Conservation (phyloP, 1,140 invertebrate species). For the Magallana angulata region DNA sequence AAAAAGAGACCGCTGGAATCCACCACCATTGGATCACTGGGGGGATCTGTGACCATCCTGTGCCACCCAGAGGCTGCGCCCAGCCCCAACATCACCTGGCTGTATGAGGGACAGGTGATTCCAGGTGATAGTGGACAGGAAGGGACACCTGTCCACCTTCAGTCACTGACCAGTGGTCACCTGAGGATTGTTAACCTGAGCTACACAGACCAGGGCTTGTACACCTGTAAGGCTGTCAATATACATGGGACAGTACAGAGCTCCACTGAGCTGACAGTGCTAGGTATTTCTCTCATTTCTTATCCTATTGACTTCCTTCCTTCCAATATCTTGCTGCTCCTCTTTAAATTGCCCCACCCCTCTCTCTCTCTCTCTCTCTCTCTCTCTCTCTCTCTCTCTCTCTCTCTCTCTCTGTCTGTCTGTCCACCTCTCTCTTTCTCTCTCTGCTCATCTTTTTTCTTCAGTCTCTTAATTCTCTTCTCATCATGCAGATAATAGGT, state of each 20-base stretch:
- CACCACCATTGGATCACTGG: slow-evolving; percentile 93
- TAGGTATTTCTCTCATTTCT: not conserved
- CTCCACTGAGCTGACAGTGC: not conserved
- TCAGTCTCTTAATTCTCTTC: too few species aligned
- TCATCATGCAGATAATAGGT: too few species aligned
- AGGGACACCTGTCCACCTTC: slow-evolving; percentile 54
- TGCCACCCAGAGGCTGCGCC: slow-evolving; percentile 97
- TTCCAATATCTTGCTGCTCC: too few species aligned
- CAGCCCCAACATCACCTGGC: slow-evolving; percentile 88
- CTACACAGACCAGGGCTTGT: slow-evolving; percentile 58
- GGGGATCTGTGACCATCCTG: slow-evolving; percentile 93
- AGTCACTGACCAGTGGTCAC: slow-evolving; percentile 67
- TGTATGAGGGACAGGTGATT: slow-evolving; percentile 91
- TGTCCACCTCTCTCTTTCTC: too few species aligned
- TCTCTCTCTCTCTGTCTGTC: too few species aligned
- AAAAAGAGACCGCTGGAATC: slow-evolving; percentile 92
- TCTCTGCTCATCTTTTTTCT: too few species aligned
- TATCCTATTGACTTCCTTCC: too few species aligned
- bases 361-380: too few species aligned
- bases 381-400: too few species aligned
- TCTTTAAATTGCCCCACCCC: too few species aligned
- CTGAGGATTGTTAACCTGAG: slow-evolving; percentile 59
- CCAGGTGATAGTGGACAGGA: slow-evolving; percentile 73
- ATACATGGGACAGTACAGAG: slow-evolving; percentile 49
- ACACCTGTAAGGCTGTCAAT: slow-evolving; percentile 67